Evolutionary conservation across 2,888 invertebrate species (phyloP).

Genomic region (Anthophora plumipes): DNA sequence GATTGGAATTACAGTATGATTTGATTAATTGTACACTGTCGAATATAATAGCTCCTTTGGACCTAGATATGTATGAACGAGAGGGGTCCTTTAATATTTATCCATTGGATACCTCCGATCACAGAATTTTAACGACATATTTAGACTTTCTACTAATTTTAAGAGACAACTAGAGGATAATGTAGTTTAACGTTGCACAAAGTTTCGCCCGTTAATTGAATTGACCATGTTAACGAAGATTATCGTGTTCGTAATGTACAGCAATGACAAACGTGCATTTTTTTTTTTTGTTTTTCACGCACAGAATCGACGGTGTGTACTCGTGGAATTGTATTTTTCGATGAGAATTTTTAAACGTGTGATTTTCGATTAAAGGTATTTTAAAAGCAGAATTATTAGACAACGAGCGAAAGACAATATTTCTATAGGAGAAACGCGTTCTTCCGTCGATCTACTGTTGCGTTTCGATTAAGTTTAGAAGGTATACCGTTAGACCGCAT

Average conservation of each 20-base stretch:
- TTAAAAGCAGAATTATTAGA: background rate
- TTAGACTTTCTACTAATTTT: background rate
- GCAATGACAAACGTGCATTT: conserved; percentile 33
- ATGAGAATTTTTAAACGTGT: background rate
- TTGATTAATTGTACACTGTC: too few relatives aligned
- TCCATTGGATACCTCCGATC: background rate
- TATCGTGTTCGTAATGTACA: conserved; percentile 16
- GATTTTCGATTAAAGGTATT: conserved; percentile 5
- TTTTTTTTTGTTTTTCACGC: too few relatives aligned
- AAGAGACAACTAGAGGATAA: background rate
- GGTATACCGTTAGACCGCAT: conserved; percentile 51
- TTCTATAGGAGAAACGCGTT: conserved; percentile 15
- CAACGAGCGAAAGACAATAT: background rate
- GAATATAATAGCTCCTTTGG: too few relatives aligned
- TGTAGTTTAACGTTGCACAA: background rate
- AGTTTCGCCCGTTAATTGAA: conserved; percentile 17
- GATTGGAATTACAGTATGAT: too few relatives aligned
- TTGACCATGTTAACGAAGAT: conserved; percentile 25
- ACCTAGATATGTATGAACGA: too few relatives aligned
- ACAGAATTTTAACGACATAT: conserved; percentile 1
- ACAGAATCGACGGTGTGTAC: conserved; percentile 26
- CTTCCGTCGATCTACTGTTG: conserved; percentile 38
- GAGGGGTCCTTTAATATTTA: too few relatives aligned
- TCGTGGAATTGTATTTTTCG: background rate
- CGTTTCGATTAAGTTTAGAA: conserved; percentile 32